phyloP scores from a whole-genome alignment of 2,888 invertebrate species.

The Leucozona laternaria region DNA sequence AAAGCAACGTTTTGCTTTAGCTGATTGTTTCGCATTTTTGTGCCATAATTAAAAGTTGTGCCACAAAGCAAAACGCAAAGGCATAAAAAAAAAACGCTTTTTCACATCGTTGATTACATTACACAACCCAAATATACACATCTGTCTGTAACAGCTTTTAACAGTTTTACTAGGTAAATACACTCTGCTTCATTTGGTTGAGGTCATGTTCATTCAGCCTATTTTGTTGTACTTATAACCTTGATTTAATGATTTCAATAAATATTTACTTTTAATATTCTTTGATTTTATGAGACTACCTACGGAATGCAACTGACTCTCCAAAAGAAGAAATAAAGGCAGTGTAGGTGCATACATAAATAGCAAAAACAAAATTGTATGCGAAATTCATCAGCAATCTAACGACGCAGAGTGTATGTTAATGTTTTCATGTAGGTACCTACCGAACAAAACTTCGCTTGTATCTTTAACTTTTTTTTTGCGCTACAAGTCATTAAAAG shows the following conservation, averaged over 20 bases:
- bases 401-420: background rate
- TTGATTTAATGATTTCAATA: background rate
- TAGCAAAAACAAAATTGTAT: background rate
- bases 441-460: background rate
- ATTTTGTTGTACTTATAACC: background rate
- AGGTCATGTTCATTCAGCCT: background rate
- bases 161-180: conserved; percentile 4
- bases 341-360: background rate
- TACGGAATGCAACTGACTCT: too few relatives aligned
- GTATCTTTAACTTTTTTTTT: background rate
- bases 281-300: background rate
- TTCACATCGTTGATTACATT: conserved; percentile 44
- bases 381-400: background rate
- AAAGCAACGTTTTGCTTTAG: background rate
- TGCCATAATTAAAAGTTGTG: conserved; percentile 49
- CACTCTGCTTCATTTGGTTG: background rate
- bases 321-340: background rate
- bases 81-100: conserved; percentile 4
- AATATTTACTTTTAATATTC: background rate
- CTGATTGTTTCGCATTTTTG: conserved; percentile 38
- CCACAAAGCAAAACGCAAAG: conserved; percentile 12
- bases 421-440: background rate
- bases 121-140: conserved; percentile 32
- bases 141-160: conserved; percentile 18
- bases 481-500: conserved; percentile 56